Percentiles rank a stretch among this genome's conserved stretches.
Evolutionary conservation across 2,797 vertebrate genomes (phyloP).

Genomic region (Setipinna tenuifilis): DNA sequence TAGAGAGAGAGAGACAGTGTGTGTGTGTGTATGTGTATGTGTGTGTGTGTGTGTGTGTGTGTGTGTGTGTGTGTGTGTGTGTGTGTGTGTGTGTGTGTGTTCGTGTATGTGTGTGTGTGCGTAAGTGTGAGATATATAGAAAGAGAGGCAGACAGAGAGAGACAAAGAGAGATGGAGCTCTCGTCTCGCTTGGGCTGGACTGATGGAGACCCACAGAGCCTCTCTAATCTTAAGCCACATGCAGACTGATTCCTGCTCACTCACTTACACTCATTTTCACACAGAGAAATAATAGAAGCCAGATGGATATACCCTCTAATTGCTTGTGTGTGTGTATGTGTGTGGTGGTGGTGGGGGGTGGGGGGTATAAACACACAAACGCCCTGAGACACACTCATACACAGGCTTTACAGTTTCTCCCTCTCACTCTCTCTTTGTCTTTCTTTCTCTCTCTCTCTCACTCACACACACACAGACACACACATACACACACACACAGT

Average conservation of each 20-base stretch:
- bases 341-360: too few species aligned
- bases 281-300: background rate
- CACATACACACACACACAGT: slow-evolving; percentile 14
- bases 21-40: too few species aligned
- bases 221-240: too few species aligned
- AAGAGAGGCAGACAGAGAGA: background rate
- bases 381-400: too few species aligned
- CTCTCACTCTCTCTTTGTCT: too few species aligned
- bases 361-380: too few species aligned
- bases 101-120: too few species aligned
- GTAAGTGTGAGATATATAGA: too few species aligned
- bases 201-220: background rate
- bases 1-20: background rate
- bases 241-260: background rate
- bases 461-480: background rate
- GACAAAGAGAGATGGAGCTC: background rate
- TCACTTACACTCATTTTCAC: background rate
- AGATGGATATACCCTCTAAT: background rate
- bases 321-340: background rate
- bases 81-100: too few species aligned
- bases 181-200: background rate
- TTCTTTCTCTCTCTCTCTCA: background rate
- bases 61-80: too few species aligned
- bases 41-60: too few species aligned
- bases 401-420: too few species aligned